These are phyloP conservation scores for Callorhinus ursinus DNA, from an alignment of 2,113 vertebrate genomes.

Conservation along the genomic window DNA sequence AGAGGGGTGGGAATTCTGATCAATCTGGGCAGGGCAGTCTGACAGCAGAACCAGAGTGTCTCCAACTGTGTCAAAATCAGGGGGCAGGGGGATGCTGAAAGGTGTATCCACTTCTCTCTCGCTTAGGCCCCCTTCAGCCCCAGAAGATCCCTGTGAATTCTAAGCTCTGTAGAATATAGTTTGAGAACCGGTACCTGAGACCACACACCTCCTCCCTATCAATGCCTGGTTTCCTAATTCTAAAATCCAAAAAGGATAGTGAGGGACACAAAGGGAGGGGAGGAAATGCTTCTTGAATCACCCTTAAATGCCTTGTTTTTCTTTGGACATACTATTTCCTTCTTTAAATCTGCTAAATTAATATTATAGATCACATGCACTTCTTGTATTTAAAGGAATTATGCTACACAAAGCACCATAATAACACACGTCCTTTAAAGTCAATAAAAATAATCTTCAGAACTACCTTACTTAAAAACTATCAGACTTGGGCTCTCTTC, in stretches of 20 bases:
- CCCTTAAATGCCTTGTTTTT: not conserved
- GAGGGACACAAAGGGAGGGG: not conserved
- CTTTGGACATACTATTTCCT: not conserved
- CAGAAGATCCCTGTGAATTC: not conserved
- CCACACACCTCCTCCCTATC: not conserved
- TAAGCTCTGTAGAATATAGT: not conserved
- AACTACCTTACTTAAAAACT: slow-evolving; percentile 24
- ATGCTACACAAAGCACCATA: not conserved
- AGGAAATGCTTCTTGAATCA: not conserved
- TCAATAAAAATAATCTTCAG: not conserved
- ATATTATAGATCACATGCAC: not conserved
- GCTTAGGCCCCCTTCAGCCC: not conserved
- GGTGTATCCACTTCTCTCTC: not conserved
- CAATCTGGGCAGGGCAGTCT: not conserved
- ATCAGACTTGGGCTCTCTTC: not conserved
- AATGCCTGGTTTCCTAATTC: not conserved
- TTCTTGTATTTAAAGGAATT: not conserved
- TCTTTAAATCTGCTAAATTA: not conserved
- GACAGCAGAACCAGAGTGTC: not conserved
- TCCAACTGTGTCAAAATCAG: not conserved
- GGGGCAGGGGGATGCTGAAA: fast-evolving
- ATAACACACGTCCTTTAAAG: not conserved
- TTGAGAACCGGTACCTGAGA: not conserved
- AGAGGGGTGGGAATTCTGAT: not conserved
- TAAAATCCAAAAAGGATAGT: not conserved